A percentile compares a stretch with the other conserved stretches of the same genome.
Evolutionary conservation across 2,797 vertebrate species (phyloP).

Genomic region (Melanotaenia boesemani): DNA sequence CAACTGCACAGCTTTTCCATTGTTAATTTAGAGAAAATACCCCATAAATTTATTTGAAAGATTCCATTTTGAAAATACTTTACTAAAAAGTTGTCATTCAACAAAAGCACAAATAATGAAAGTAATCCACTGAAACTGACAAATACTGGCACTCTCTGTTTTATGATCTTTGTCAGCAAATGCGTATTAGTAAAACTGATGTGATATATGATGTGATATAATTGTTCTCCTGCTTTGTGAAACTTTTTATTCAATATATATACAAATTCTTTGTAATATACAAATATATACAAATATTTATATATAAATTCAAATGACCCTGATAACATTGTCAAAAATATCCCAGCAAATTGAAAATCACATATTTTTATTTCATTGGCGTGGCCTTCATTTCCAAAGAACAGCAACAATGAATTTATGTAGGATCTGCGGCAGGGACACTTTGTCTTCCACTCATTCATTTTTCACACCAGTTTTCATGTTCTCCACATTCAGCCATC

Average conservation of each 20-base stretch:
- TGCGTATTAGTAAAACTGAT: conserved; percentile 2
- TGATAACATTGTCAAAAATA: conserved; percentile 33
- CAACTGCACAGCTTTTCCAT: background rate
- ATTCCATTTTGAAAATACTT: conserved; percentile 4
- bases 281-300: no score
- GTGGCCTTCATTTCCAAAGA: conserved; percentile 40
- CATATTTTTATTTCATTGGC: conserved; percentile 13
- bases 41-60: conserved; percentile 13
- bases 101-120: conserved; percentile 6
- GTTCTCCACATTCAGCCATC: conserved; percentile 69
- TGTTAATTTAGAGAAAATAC: background rate
- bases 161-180: background rate
- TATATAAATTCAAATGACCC: background rate
- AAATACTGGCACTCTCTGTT: background rate
- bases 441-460: conserved; percentile 68
- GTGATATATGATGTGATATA: background rate
- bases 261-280: no score
- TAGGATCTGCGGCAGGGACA: conserved; percentile 40
- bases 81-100: background rate
- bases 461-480: conserved; percentile 64
- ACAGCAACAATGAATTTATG: conserved; percentile 41
- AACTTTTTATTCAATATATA: conserved; percentile 1
- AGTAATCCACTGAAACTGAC: background rate
- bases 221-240: background rate
- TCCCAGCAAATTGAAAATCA: conserved; percentile 31